phyloP scores from a whole-genome alignment of 2,888 invertebrate genomes.

The Scaptomyza caliginosa region DNA sequence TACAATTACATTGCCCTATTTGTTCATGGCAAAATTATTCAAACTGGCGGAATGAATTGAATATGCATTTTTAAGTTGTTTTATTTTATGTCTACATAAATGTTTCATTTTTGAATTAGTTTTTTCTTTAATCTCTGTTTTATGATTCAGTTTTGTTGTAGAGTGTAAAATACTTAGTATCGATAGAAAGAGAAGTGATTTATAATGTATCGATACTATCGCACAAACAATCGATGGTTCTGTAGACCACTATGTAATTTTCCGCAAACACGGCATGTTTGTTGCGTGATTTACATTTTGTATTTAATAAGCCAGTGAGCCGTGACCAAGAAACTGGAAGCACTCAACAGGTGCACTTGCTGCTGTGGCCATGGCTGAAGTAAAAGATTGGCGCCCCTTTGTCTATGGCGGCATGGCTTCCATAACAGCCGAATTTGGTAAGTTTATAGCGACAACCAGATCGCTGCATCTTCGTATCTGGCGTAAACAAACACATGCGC shows the following conservation, averaged over 20 bases:
- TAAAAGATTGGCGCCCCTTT: constrained; percentile 94
- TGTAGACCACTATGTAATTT: constrained; percentile 19
- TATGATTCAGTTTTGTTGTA: constrained; percentile 13
- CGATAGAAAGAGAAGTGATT: constrained; percentile 6
- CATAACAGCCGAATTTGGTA: constrained; percentile 96
- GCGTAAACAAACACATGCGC: constrained; percentile 61
- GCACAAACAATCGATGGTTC: constrained; percentile 1
- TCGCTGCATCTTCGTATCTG: constrained; percentile 31
- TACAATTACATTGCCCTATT: background rate
- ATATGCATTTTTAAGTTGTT: background rate
- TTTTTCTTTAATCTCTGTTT: background rate
- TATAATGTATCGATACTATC: constrained; percentile 23
- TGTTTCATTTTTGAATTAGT: background rate
- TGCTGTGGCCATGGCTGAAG: constrained; percentile 50
- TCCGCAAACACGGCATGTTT: constrained; percentile 51
- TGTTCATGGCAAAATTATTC: too few species aligned
- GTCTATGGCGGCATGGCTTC: constrained; percentile 97
- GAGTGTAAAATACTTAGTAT: constrained; percentile 19
- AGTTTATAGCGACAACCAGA: constrained; percentile 23
- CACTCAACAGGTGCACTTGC: constrained; percentile 50
- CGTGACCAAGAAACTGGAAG: constrained; percentile 13
- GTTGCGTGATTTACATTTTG: constrained; percentile 51
- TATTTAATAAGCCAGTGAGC: constrained; percentile 6
- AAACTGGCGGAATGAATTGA: background rate
- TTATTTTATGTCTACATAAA: background rate